These are phyloP conservation scores for Etheostoma nigrum DNA, from an alignment of 2,797 vertebrate species.

Conservation along the genomic window DNA sequence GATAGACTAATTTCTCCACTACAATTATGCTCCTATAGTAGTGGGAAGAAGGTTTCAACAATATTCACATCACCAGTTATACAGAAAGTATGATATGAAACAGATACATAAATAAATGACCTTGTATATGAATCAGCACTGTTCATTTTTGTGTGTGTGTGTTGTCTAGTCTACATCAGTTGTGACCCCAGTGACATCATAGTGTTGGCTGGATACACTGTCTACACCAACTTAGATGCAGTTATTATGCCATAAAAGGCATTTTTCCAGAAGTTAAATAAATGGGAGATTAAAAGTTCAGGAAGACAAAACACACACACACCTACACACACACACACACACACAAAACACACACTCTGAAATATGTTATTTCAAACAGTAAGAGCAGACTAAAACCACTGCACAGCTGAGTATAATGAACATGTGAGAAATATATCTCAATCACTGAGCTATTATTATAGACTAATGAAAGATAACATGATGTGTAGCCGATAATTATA, in stretches of 20 bases:
- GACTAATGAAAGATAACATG: too few relatives aligned
- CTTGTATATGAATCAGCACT: too few relatives aligned
- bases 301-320: not conserved
- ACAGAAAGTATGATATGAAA: not conserved
- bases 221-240: not conserved
- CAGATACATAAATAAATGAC: not conserved
- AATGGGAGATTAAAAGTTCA: not conserved
- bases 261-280: not conserved
- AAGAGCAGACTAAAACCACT: not conserved
- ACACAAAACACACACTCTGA: too few relatives aligned
- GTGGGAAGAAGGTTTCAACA: not conserved
- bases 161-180: too few relatives aligned
- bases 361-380: too few relatives aligned
- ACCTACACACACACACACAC: too few relatives aligned
- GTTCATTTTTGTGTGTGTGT: too few relatives aligned
- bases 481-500: too few relatives aligned
- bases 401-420: not conserved
- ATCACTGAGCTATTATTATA: not conserved
- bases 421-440: not conserved
- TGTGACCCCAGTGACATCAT: not conserved
- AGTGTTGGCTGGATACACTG: not conserved
- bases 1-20: not conserved
- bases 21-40: not conserved
- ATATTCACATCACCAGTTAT: not conserved
- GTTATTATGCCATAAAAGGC: not conserved